phyloP scores from a whole-genome alignment of 2,113 vertebrate species.

The Oryzias celebensis region DNA sequence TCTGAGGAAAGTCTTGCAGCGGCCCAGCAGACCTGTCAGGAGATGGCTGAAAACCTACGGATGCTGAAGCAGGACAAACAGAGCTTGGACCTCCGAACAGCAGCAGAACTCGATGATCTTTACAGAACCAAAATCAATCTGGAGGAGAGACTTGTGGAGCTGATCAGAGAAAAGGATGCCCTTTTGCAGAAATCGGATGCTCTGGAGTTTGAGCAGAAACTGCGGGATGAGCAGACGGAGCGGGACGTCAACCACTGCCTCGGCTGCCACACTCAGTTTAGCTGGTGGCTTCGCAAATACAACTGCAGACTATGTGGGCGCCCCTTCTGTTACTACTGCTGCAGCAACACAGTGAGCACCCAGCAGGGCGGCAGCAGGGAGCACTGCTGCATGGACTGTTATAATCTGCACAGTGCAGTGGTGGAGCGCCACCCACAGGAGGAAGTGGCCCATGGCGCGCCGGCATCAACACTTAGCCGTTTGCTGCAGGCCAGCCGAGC shows the following conservation, averaged over 20 bases:
- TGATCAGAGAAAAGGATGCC: slow-evolving; percentile 95
- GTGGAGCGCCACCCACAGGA: slow-evolving; percentile 72
- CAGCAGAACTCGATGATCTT: slow-evolving; percentile 90
- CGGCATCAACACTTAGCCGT: slow-evolving; percentile 54
- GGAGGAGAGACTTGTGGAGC: slow-evolving; percentile 91
- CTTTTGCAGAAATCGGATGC: slow-evolving; percentile 96
- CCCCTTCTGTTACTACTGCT: slow-evolving; percentile 93
- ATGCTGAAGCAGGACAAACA: slow-evolving; percentile 79
- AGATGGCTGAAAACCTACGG: slow-evolving; percentile 80
- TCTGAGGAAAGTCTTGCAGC: slow-evolving; percentile 77
- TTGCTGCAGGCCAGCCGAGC: slow-evolving; percentile 72
- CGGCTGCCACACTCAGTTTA: slow-evolving; percentile 87
- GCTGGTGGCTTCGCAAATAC: slow-evolving; percentile 90
- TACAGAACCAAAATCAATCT: slow-evolving; percentile 90
- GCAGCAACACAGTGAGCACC: slow-evolving; percentile 83
- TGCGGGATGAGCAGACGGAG: slow-evolving; percentile 86
- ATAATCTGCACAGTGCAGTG: slow-evolving; percentile 76
- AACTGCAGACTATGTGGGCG: slow-evolving; percentile 91
- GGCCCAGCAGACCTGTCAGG: slow-evolving; percentile 75
- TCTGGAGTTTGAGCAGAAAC: slow-evolving; percentile 94
- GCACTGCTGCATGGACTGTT: slow-evolving; percentile 90
- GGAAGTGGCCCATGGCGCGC: slow-evolving; percentile 47
- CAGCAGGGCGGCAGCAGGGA: slow-evolving; percentile 83
- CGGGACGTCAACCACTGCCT: slow-evolving; percentile 82
- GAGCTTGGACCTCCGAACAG: slow-evolving; percentile 80